Conservation (phyloP, 2,888 invertebrate genomes). For the Dione vanillae region DNA sequence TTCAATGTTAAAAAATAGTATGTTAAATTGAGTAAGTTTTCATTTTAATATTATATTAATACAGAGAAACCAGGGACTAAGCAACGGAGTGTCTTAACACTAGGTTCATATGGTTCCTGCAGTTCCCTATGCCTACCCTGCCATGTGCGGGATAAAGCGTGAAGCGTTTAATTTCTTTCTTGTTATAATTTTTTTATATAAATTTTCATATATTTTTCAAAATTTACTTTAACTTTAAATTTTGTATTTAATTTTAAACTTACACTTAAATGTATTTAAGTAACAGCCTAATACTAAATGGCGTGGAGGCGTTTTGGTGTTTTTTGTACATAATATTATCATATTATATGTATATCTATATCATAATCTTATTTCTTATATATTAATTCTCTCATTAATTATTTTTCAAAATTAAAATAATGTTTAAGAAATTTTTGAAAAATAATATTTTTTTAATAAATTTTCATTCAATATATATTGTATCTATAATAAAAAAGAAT, state of each 20-base stretch:
- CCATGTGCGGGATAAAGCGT: too few relatives aligned
- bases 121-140: too few relatives aligned
- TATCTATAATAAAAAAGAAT: neutral
- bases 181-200: too few relatives aligned
- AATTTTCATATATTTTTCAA: slow-evolving; percentile 1
- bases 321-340: slow-evolving; percentile 13
- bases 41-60: too few relatives aligned
- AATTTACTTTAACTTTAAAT: slow-evolving; percentile 2
- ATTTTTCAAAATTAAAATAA: neutral
- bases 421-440: neutral
- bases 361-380: neutral
- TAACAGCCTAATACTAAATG: slow-evolving; percentile 32
- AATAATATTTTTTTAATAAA: too few relatives aligned
- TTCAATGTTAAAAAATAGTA: too few relatives aligned
- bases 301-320: slow-evolving; percentile 35
- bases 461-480: too few relatives aligned
- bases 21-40: too few relatives aligned
- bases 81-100: too few relatives aligned
- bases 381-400: neutral
- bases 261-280: slow-evolving; percentile 25
- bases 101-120: too few relatives aligned
- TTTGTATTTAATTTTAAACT: slow-evolving; percentile 13
- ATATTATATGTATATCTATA: neutral
- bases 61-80: too few relatives aligned
- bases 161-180: too few relatives aligned